phyloP scores from a whole-genome alignment of 2,888 invertebrate genomes.

The Drosophila vallismaia region DNA sequence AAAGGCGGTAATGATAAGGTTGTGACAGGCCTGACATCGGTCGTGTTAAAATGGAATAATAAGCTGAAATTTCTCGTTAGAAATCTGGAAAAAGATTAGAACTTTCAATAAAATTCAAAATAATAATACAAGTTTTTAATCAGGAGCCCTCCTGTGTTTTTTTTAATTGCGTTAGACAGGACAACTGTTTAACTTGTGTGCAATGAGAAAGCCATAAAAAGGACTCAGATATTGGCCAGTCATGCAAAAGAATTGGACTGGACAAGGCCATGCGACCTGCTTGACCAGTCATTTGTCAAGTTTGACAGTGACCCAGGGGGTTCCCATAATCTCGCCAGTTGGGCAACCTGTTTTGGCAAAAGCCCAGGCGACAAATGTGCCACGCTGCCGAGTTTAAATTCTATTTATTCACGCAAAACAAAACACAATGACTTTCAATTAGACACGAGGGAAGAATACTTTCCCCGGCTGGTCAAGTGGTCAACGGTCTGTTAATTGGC shows the following conservation, averaged over 20 bases:
- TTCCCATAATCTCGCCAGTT: conserved; percentile 55
- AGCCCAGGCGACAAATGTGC: conserved; percentile 56
- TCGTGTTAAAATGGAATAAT: conserved; percentile 18
- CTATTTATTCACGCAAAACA: conserved; percentile 45
- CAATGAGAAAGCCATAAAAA: conserved; percentile 49
- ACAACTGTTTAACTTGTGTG: conserved; percentile 68
- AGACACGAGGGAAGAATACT: conserved; percentile 41
- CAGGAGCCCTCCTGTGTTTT: no score
- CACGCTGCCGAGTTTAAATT: conserved; percentile 32
- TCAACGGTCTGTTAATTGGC: conserved; percentile 70
- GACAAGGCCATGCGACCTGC: conserved; percentile 51
- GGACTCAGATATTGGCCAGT: conserved; percentile 43
- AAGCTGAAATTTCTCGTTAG: background rate
- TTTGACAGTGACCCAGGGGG: conserved; percentile 51
- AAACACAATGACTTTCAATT: conserved; percentile 78
- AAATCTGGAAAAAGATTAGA: background rate
- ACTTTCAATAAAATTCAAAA: no score
- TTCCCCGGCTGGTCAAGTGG: conserved; percentile 56
- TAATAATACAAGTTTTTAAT: no score
- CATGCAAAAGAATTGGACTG: conserved; percentile 60
- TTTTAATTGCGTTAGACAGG: background rate
- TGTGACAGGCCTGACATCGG: conserved; percentile 60
- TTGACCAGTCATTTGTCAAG: conserved; percentile 66
- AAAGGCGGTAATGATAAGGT: conserved; percentile 71
- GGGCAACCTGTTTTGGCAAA: conserved; percentile 61